Base-by-base conservation (phyloP, 2,113 vertebrate genomes). In the Heliornis fulica region DNA sequence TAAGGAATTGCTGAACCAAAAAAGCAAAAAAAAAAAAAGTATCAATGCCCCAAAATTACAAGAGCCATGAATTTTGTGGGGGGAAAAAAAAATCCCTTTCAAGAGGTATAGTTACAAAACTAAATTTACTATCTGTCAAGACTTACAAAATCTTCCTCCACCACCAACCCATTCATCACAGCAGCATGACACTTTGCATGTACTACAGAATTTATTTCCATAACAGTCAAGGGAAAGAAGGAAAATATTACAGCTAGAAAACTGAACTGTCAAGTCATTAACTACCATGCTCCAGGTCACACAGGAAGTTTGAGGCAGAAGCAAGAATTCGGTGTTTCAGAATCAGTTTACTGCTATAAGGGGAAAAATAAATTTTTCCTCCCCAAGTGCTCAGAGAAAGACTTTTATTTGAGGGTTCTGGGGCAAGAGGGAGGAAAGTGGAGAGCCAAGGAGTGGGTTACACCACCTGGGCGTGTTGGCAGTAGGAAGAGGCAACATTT, bases 391-490 rank as follows among this genome's bases (percentile, higher is more conserved):
- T 75, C 38, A 14, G 50, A 23, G 48, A n/a, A 43, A 21, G 34
- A 21, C 29, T 70, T 85, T 16, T 53, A 46, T 28, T 36, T 8
- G 36, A 82, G 75, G 43, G 7, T 17, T 10, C 8, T 28, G 69
- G 25, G 32, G 53, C 0, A 0, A 64, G 56, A 81, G 17, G 6
- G 31, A 64, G 34, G 31, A 38, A 45, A 71, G 25, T 34, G 46
- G 34, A 20, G 32, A 77, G 18, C 15, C 75, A 25, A 45, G 57
- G 32, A 20, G 45, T 34, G 23, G 23, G 32, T 23, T 60, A 34
- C 34, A 60, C 31, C n/a, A n/a, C 74, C 10, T 0, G 0, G 32
- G 9, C 50, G 51, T 8, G 46, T 3, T 77, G 57, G 17, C 32
- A 40, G 45, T 38, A 13, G 28, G 63, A 85, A 71, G 29, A 43